These are phyloP conservation scores for Mus spicilegus DNA, from an alignment of 2,113 vertebrate genomes.

Conservation along the genomic window DNA sequence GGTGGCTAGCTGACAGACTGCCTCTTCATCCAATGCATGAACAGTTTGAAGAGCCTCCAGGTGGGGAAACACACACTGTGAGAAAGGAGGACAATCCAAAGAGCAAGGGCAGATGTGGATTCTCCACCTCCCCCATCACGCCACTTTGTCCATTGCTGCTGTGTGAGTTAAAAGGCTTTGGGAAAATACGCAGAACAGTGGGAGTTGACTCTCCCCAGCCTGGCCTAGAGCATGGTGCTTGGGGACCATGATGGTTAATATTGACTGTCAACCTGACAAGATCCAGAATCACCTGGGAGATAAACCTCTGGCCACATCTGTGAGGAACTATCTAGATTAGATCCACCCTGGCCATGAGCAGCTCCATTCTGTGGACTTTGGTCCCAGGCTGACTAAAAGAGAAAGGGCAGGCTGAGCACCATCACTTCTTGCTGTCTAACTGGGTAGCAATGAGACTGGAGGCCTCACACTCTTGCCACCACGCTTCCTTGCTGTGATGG, in stretches of 20 bases:
- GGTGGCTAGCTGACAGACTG: neutral
- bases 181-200: conserved; percentile 70
- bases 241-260: neutral
- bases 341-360: no score
- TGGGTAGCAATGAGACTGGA: neutral
- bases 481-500: neutral
- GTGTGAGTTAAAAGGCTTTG: neutral
- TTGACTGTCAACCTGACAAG: neutral
- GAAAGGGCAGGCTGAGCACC: conserved; percentile 11
- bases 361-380: no score
- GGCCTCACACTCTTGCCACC: no score
- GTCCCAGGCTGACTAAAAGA: neutral
- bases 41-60: neutral
- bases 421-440: conserved; percentile 20
- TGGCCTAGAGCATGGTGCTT: conserved; percentile 61
- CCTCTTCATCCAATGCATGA: neutral
- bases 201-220: conserved; percentile 67
- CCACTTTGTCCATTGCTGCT: conserved; percentile 12
- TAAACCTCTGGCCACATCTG: neutral
- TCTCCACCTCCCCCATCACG: neutral
- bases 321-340: neutral
- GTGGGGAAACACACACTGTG: neutral
- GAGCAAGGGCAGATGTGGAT: neutral
- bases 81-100: neutral
- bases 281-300: neutral